These are phyloP conservation scores for Nannobrachium achirus DNA, from an alignment of 2,113 vertebrate genomes.

Conservation along the genomic window DNA sequence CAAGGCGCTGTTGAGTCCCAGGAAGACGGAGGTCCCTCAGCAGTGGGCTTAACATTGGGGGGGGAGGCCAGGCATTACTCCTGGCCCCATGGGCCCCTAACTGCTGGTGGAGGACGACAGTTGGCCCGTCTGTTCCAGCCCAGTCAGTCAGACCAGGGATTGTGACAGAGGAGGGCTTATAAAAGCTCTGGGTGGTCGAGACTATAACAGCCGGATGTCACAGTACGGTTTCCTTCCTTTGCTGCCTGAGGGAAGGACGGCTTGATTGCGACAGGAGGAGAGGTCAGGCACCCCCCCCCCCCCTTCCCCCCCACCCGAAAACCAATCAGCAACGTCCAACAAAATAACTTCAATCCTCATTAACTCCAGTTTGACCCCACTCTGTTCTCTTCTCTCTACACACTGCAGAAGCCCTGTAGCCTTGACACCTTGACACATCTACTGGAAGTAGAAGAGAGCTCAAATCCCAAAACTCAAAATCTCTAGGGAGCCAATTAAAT, in stretches of 20 bases:
- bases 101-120: slow-evolving; percentile 61
- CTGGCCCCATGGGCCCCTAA: slow-evolving; percentile 31
- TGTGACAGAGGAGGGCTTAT: slow-evolving; percentile 85
- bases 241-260: slow-evolving; percentile 73
- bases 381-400: slow-evolving; percentile 3
- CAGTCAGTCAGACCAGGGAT: slow-evolving; percentile 71
- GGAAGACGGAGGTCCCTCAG: slow-evolving; percentile 8
- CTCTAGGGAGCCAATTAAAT: too few relatives aligned
- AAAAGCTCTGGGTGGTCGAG: slow-evolving; percentile 84
- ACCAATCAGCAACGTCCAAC: slow-evolving; percentile 54
- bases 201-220: slow-evolving; percentile 79
- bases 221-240: slow-evolving; percentile 88
- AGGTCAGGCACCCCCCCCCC: slow-evolving; percentile 64
- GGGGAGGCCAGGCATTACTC: slow-evolving; percentile 13
- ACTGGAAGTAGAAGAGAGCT: background rate
- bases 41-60: slow-evolving; percentile 15
- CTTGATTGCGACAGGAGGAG: slow-evolving; percentile 75
- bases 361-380: slow-evolving; percentile 6
- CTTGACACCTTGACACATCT: background rate
- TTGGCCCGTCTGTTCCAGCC: slow-evolving; percentile 67
- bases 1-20: background rate
- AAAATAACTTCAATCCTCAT: slow-evolving; percentile 26
- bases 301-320: slow-evolving; percentile 9
- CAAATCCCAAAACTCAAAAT: background rate
- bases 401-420: slow-evolving; percentile 1